A percentile compares a stretch with the other conserved stretches of the same genome.
Conservation (phyloP, 2,113 vertebrate species). For the Tachysurus fulvidraco region DNA sequence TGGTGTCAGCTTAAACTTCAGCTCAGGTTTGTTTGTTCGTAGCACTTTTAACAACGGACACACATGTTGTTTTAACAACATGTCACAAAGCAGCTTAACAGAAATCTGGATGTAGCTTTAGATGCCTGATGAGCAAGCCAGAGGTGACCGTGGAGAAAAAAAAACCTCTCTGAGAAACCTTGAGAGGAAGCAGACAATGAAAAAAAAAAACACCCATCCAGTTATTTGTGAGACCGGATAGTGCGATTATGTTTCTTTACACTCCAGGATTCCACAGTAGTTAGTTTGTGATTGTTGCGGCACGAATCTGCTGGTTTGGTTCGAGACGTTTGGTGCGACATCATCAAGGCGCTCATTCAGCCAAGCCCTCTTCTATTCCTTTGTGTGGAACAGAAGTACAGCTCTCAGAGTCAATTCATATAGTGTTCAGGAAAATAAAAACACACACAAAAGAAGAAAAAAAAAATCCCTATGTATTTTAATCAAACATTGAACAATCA, state of each 20-base stretch:
- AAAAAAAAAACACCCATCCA: neutral
- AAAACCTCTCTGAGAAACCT: neutral
- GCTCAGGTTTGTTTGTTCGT: neutral
- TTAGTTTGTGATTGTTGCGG: no score
- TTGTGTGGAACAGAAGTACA: no score
- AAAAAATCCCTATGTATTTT: no score
- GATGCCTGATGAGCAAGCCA: neutral
- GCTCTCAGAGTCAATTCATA: no score
- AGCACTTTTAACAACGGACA: neutral
- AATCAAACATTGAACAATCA: no score
- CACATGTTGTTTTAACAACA: no score
- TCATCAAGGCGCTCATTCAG: no score
- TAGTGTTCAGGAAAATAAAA: no score
- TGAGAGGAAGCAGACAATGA: neutral
- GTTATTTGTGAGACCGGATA: neutral
- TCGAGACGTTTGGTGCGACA: no score
- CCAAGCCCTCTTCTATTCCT: no score
- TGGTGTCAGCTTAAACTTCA: neutral
- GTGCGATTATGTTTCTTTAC: neutral
- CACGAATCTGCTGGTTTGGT: neutral
- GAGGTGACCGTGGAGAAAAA: neutral
- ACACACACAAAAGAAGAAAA: no score
- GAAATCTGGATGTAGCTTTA: neutral
- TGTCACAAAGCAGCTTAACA: neutral
- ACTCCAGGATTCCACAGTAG: no score